Base-by-base conservation (phyloP, 2,888 invertebrate genomes). In the Colletes collaris region DNA sequence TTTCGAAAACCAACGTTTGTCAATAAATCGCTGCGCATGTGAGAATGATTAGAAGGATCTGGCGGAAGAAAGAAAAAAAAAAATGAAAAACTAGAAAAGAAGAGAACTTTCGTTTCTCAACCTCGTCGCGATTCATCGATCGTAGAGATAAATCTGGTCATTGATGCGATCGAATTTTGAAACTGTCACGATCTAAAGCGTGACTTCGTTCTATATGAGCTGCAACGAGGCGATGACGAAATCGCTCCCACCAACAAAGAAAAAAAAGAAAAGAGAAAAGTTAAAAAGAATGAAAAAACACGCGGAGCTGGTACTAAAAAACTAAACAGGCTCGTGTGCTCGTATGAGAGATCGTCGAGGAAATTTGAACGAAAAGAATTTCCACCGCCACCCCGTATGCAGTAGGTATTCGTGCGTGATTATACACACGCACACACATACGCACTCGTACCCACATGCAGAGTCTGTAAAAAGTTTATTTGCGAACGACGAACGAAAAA, bases 211-310 rank as follows among this genome's bases (percentile, higher is more conserved):
- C 16, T 52, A 62, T 58, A 10, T 72, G 73, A 73, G 53, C 44
- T 50, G 81, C 76, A 80, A 81, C 82, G 77, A 73, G 81, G 82
- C 62, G 77, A 76, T 77, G 69, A 82, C 81, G 81, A 80, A 81
- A 76, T 76, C 59, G 78, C 84, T 82, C 80, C 44, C 60, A 44
- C 46, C 40, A 76, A 65, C 52, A 65, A 78, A 16, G 19, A 62
- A 11, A 46, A 62, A 16, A 65, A 58, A 73, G 40, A 73, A 73
- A 62, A 65, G 35, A 70, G 70, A 66, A 65, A 64, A 27, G 27
- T 46, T 64, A 35, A 55, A 52, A 52, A 49, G 53, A 46, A 55
- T 37, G 16, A 11, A 40, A 80, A 52, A 79, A 71, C 59, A 79
- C 70, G 62, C 52, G 63, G 67, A 71, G 71, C 70, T 78, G 53